Base-by-base conservation (phyloP, 2,888 invertebrate genomes). In the Salpingus planirostris region DNA sequence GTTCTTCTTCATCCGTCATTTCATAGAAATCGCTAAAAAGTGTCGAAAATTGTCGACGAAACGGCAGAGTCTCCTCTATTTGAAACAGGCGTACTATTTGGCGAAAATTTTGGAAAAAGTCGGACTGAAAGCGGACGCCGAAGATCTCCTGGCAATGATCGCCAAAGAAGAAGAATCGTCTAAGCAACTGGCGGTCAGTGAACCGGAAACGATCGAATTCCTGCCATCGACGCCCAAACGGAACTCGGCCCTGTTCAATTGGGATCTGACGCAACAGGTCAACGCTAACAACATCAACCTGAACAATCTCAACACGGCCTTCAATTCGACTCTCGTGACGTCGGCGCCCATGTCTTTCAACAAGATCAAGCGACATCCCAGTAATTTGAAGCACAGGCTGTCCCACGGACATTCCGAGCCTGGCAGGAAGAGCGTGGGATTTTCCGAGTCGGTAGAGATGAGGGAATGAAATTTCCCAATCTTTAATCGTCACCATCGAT, bases 1-100 rank as follows among this genome's bases (percentile, higher is more conserved):
- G 1, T 75, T 78, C 52, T 76, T 80, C 50, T 80, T 87, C 47
- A 74, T 84, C 27, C 67, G 74, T 11, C 82, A 84, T 50, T 79
- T 83, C 47, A 71, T 85, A 18, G 70, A 74, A 29, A 80, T 86
- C 71, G 76, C 80, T 1, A 69, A 74, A 30, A 71, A 70, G 27
- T 77, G 80, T 40, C 71, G 74, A 10, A 69, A 71, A 39, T 76
- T 78, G 39, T 70, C 74, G 7, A 72, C 78, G 0, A 64, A 69
- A 11, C 65, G 69, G 33, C 76, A 80, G 50, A 77, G 79, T 4
- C 62, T 72, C 2, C 70, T 79, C 36, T 85, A 82, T 50, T 63
- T 86, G 21, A 73, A 79, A 36, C 86, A 87, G 50, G 76, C 80
- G 1, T 71, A 74, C 38, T 69, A 81, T 29, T 64, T 88, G 2